These are phyloP conservation scores for Cartodere bifasciata DNA, from an alignment of 2,888 invertebrate species.

Conservation along the genomic window DNA sequence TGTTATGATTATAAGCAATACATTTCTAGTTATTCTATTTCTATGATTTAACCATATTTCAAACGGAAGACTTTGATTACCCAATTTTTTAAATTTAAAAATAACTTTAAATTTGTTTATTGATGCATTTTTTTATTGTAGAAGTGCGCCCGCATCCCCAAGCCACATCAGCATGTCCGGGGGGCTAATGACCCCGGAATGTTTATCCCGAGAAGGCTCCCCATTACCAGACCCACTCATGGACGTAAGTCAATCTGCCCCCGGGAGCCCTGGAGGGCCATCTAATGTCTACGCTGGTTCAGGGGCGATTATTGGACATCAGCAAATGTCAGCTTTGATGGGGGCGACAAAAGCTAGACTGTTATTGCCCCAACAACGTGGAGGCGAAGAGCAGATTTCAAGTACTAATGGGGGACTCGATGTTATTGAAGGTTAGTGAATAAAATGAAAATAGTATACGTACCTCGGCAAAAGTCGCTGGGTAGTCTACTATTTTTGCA, in stretches of 20 bases:
- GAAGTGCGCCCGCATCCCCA: slow-evolving; percentile 90
- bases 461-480: too few species aligned
- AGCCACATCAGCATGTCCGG: slow-evolving; percentile 82
- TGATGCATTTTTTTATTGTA: too few species aligned
- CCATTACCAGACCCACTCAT: slow-evolving; percentile 64
- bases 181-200: slow-evolving; percentile 70
- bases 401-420: slow-evolving; percentile 29
- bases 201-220: slow-evolving; percentile 81
- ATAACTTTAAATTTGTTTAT: too few species aligned
- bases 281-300: slow-evolving; percentile 36
- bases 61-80: too few species aligned
- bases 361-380: slow-evolving; percentile 46
- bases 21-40: too few species aligned
- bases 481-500: too few species aligned
- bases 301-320: slow-evolving; percentile 35
- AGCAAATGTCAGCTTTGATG: slow-evolving; percentile 37
- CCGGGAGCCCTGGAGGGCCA: slow-evolving; percentile 45
- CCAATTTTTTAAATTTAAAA: too few species aligned
- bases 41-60: too few species aligned
- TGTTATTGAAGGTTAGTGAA: too few species aligned
- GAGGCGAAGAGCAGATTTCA: slow-evolving; percentile 39
- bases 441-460: too few species aligned
- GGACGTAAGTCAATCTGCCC: slow-evolving; percentile 34
- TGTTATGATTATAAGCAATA: too few species aligned
- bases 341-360: slow-evolving; percentile 38